phyloP scores from a whole-genome alignment of 2,113 vertebrate species.

The Ictalurus furcatus region DNA sequence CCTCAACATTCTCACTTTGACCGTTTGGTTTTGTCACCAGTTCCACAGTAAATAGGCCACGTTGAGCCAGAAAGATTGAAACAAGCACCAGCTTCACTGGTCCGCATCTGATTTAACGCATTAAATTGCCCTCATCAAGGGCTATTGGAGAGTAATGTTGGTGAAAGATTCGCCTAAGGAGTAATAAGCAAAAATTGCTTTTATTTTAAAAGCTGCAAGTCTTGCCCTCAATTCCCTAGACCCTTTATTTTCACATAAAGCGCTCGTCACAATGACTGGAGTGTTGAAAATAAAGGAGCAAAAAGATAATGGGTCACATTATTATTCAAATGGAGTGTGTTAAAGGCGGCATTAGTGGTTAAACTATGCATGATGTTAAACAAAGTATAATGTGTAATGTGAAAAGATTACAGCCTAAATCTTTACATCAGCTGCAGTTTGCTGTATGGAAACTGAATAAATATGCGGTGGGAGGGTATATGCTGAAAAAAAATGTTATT shows the following conservation, averaged over 20 bases:
- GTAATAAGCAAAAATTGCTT: slow-evolving; percentile 66
- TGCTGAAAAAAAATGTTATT: too few species aligned
- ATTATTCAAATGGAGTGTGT: slow-evolving; percentile 49
- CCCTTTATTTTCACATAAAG: slow-evolving; percentile 64
- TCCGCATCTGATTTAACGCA: slow-evolving; percentile 67
- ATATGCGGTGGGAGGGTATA: not conserved
- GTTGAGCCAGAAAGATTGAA: slow-evolving; percentile 19
- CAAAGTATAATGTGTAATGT: slow-evolving; percentile 4
- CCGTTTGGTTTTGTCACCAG: slow-evolving; percentile 60
- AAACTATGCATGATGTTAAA: slow-evolving; percentile 12
- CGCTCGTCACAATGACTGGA: slow-evolving; percentile 51
- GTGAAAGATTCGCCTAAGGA: slow-evolving; percentile 58
- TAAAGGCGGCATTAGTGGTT: slow-evolving; percentile 35
- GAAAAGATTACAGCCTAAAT: slow-evolving; percentile 16
- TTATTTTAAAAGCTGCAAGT: slow-evolving; percentile 61
- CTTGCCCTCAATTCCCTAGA: slow-evolving; percentile 64
- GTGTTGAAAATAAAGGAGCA: slow-evolving; percentile 50
- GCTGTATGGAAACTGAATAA: slow-evolving; percentile 16
- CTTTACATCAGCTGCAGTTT: slow-evolving; percentile 17
- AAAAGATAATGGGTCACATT: slow-evolving; percentile 39
- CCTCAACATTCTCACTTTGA: slow-evolving; percentile 61
- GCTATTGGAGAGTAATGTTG: slow-evolving; percentile 68
- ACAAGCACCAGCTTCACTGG: slow-evolving; percentile 65
- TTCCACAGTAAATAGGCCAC: slow-evolving; percentile 10
- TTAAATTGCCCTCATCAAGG: slow-evolving; percentile 71